phyloP scores from a whole-genome alignment of 2,113 vertebrate species.

The Anguilla rostrata region DNA sequence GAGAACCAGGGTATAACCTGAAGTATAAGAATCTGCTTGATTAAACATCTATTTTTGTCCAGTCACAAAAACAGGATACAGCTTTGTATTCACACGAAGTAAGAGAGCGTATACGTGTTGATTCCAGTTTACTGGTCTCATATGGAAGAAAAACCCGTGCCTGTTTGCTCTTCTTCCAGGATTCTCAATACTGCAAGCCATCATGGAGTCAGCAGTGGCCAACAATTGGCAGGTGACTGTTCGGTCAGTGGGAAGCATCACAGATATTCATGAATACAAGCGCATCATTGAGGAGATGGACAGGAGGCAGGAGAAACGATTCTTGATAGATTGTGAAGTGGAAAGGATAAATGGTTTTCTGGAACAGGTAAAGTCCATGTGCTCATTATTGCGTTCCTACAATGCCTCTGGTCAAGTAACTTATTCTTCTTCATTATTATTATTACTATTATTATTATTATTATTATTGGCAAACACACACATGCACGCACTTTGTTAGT shows the following conservation, averaged over 20 bases:
- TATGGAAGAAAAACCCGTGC: too few relatives aligned
- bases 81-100: too few relatives aligned
- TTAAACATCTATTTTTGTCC: too few relatives aligned
- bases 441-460: too few relatives aligned
- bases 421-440: too few relatives aligned
- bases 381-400: background rate
- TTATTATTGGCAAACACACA: too few relatives aligned
- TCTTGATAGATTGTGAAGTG: slow-evolving; percentile 95
- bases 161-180: slow-evolving; percentile 69
- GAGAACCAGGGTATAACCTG: background rate
- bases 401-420: background rate
- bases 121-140: too few relatives aligned
- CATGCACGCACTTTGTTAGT: too few relatives aligned
- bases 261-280: slow-evolving; percentile 87
- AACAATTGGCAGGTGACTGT: slow-evolving; percentile 99
- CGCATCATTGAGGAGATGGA: slow-evolving; percentile 98
- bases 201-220: slow-evolving; percentile 97
- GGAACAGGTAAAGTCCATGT: slow-evolving; percentile 81
- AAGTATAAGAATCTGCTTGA: too few relatives aligned
- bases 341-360: slow-evolving; percentile 92
- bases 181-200: slow-evolving; percentile 94
- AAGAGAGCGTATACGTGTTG: too few relatives aligned
- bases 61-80: too few relatives aligned
- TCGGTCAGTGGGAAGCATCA: slow-evolving; percentile 91
- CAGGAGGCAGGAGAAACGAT: slow-evolving; percentile 93